These are phyloP conservation scores for Apeira syringaria DNA, from an alignment of 2,888 invertebrate genomes.

Conservation along the genomic window DNA sequence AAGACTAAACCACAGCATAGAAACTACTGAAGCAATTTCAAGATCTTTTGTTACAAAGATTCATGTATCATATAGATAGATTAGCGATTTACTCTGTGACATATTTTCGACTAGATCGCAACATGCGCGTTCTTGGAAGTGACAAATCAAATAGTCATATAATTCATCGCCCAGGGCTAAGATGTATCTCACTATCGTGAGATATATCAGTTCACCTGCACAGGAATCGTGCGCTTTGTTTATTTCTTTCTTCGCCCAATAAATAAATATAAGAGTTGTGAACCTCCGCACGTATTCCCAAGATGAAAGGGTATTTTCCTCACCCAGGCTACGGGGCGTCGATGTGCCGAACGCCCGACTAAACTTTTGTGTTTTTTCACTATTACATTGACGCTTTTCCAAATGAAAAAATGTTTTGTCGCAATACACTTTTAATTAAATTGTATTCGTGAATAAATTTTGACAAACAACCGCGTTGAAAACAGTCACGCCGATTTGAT, in stretches of 20 bases:
- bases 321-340: conserved; percentile 48
- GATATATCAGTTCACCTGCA: conserved; percentile 64
- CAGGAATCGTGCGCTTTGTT: conserved; percentile 64
- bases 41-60: too few relatives aligned
- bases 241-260: conserved; percentile 74
- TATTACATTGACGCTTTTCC: conserved; percentile 42
- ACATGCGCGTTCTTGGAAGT: too few relatives aligned
- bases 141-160: conserved; percentile 77
- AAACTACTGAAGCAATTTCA: too few relatives aligned
- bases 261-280: conserved; percentile 80
- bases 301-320: conserved; percentile 79
- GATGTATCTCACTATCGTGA: conserved; percentile 77
- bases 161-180: conserved; percentile 71
- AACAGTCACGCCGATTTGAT: conserved; percentile 24
- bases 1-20: too few relatives aligned
- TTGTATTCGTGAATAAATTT: conserved; percentile 20
- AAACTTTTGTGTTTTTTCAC: conserved; percentile 54
- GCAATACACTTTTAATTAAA: conserved; percentile 21
- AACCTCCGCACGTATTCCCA: conserved; percentile 75
- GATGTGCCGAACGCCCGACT: conserved; percentile 38
- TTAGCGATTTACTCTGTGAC: too few relatives aligned
- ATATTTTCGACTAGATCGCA: too few relatives aligned
- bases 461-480: conserved; percentile 12
- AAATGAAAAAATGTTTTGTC: conserved; percentile 23
- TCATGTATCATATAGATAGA: too few relatives aligned